Evolutionary conservation across 2,113 vertebrate species (phyloP).

Genomic region (Tricholaema leucomelas): DNA sequence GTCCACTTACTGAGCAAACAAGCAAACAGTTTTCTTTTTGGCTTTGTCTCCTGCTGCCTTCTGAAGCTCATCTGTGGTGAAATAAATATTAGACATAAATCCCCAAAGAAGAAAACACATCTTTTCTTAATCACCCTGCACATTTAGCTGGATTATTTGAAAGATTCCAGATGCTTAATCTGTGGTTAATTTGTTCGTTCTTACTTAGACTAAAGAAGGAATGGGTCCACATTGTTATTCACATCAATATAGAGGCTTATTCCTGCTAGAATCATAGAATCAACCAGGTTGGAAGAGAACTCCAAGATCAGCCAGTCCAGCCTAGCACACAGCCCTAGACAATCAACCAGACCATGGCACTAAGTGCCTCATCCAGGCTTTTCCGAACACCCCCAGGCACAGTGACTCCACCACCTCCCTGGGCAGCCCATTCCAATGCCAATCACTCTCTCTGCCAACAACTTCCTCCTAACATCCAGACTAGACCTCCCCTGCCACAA

Average conservation of each 20-base stretch:
- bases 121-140: conserved; percentile 48
- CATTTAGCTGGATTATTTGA: conserved; percentile 37
- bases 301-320: too few species aligned
- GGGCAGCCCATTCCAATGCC: too few species aligned
- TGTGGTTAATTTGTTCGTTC: conserved; percentile 44
- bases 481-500: too few species aligned
- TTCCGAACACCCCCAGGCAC: too few species aligned
- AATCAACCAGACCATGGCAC: too few species aligned
- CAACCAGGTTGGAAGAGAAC: too few species aligned
- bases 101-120: conserved; percentile 34
- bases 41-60: not conserved
- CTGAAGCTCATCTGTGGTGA: conserved; percentile 30
- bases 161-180: conserved; percentile 58
- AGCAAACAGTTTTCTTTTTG: conserved; percentile 2
- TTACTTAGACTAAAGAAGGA: conserved; percentile 6
- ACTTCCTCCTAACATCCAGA: too few species aligned
- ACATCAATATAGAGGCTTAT: not conserved
- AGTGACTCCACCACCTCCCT: too few species aligned
- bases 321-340: too few species aligned
- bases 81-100: conserved; percentile 27
- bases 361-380: too few species aligned
- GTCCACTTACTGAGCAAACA: conserved; percentile 36
- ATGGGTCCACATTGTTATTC: not conserved
- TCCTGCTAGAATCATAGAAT: not conserved
- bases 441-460: too few species aligned